Evolutionary conservation across 2,113 vertebrate species (phyloP).

Genomic region (Toxotes jaculatrix): DNA sequence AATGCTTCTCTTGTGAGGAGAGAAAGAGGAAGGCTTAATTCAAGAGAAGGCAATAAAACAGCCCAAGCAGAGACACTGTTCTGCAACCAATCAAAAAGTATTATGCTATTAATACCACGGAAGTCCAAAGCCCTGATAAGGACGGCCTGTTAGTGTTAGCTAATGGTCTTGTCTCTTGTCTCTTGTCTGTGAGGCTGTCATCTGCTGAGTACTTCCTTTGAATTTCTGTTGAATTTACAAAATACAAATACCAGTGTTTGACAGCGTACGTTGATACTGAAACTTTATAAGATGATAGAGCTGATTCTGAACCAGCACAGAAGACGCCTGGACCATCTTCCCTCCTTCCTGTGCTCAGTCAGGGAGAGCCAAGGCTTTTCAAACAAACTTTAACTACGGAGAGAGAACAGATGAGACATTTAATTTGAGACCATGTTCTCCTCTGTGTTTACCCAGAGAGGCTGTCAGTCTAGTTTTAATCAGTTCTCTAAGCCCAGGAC

Average conservation of each 20-base stretch:
- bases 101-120: background rate
- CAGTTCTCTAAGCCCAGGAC: background rate
- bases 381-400: background rate
- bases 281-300: background rate
- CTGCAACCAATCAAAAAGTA: background rate
- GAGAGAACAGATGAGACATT: background rate
- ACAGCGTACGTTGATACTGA: too few species aligned
- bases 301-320: background rate
- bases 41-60: background rate
- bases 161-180: too few species aligned
- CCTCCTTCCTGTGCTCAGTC: background rate
- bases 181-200: background rate
- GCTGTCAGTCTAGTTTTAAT: background rate
- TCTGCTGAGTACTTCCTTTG: background rate
- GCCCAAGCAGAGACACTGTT: background rate
- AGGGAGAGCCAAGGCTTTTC: too few species aligned
- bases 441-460: background rate
- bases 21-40: background rate
- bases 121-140: background rate
- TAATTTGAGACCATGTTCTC: background rate
- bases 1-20: background rate
- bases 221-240: background rate
- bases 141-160: background rate
- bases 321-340: background rate
- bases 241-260: background rate